Base-by-base conservation (phyloP, 2,888 invertebrate species). In the Eutolmus rufibarbis region DNA sequence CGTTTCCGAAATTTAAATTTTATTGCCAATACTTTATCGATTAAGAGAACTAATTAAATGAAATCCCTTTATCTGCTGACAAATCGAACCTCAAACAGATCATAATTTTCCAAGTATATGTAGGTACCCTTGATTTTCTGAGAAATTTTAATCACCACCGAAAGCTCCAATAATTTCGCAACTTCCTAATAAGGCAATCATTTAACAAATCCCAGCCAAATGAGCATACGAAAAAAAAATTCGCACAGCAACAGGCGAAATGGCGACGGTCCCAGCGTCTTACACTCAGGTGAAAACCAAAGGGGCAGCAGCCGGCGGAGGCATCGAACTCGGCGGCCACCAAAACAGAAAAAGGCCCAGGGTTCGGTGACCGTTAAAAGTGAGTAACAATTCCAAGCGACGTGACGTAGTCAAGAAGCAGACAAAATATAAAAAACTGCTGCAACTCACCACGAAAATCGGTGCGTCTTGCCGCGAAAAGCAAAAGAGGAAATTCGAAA, bases 281-380 rank as follows among this genome's bases (percentile, higher is more conserved):
- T 82, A 8, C 34, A 34, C 43, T 37, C n/a, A 37, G 37, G 23
- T n/a, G 79, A 79, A 46, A 19, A 78, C 7, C 23, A 16, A 79
- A 66, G 28, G 19, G 82, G 37, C 19, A 66, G 19, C 19, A 66
- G 19, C 19, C 34, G 28, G n/a, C 40, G 23, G 28, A 77, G 86
- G 31, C 86, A 86, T 77, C 86, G 86, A 88, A 88, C 88, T 87
- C 84, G 78, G 51, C 78, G 87, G 86, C 19, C 85, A 86, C 88
- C 88, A 88, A 88, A 88, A 88, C 86, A 88, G 77, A 74, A 82
- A 40, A 85, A 31, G 74, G 77, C 51, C 74, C 74, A 56, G 56
- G 76, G 88, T 86, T 88, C 87, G 87, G 87, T 87, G 87, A 86
- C 88, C 88, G 87, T 87, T 87, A 88, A 88, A 88, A 88, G 87